Conservation (phyloP, 2,797 vertebrate species). For the Hylomyscus alleni region DNA sequence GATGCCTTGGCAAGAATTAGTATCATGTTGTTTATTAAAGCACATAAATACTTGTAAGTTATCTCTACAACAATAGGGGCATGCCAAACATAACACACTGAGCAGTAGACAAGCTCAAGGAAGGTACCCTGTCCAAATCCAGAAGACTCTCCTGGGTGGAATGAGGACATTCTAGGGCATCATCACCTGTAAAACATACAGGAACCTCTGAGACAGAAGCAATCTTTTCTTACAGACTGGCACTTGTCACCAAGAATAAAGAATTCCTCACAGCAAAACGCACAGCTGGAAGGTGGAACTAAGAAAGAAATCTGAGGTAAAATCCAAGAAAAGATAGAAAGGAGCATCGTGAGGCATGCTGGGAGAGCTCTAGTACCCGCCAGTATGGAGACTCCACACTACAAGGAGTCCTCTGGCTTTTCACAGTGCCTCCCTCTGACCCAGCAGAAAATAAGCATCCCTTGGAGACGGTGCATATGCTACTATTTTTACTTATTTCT, state of each 20-base stretch:
- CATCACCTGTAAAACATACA: too few relatives aligned
- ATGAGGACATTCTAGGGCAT: fast-evolving
- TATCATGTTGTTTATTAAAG: not conserved
- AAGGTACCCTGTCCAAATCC: not conserved
- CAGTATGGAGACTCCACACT: fast-evolving
- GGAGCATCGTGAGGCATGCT: fast-evolving
- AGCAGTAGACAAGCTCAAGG: not conserved
- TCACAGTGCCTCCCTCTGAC: not conserved
- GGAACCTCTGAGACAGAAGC: not conserved
- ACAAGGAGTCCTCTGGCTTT: fast-evolving
- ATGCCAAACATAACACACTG: not conserved
- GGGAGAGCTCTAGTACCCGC: fast-evolving
- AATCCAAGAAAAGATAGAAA: not conserved
- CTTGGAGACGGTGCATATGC: not conserved
- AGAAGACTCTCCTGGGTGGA: not conserved
- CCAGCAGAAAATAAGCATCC: not conserved
- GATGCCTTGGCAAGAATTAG: not conserved
- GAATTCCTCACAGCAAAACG: not conserved
- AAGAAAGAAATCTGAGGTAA: not conserved
- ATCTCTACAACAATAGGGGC: not conserved
- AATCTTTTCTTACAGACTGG: not conserved
- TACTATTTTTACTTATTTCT: not conserved
- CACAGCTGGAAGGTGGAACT: not conserved
- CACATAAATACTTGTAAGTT: not conserved
- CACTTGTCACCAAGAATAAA: not conserved